These are phyloP conservation scores for Nicator chloris DNA, from an alignment of 2,113 vertebrate genomes.

Conservation along the genomic window DNA sequence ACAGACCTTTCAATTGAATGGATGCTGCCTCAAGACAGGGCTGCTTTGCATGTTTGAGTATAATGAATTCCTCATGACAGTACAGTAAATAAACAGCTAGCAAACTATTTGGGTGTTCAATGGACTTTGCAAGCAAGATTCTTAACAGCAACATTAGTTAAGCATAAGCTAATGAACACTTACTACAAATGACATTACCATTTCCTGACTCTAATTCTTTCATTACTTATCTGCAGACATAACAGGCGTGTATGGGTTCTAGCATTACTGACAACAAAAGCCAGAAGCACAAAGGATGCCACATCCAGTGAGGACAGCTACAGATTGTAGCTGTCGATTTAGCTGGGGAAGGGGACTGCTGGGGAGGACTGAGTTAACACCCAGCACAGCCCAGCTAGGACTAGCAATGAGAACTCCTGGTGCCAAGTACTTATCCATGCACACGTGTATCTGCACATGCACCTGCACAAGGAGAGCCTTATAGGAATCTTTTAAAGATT, in stretches of 20 bases:
- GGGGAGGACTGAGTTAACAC: not conserved
- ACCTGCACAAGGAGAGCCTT: not conserved
- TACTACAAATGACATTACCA: not conserved
- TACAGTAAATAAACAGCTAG: slow-evolving; percentile 7
- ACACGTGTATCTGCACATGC: rapidly evolving
- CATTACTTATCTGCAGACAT: not conserved
- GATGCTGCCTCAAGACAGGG: not conserved
- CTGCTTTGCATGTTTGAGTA: not conserved
- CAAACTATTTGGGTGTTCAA: not conserved
- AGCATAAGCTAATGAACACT: slow-evolving; percentile 9
- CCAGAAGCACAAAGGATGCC: not conserved
- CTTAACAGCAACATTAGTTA: slow-evolving; percentile 2
- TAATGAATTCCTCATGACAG: not conserved
- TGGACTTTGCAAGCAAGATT: not conserved
- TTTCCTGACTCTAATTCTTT: slow-evolving; percentile 10
- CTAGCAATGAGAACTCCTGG: not conserved
- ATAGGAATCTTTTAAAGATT: not conserved
- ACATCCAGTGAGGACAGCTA: not conserved
- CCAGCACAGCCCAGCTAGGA: not conserved
- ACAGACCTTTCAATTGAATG: not conserved
- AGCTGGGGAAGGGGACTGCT: not conserved
- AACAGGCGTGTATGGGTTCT: not conserved
- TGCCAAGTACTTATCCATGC: not conserved
- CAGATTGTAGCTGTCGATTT: not conserved
- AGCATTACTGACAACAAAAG: not conserved